phyloP scores from a whole-genome alignment of 2,113 vertebrate genomes.

The Lampris incognitus region DNA sequence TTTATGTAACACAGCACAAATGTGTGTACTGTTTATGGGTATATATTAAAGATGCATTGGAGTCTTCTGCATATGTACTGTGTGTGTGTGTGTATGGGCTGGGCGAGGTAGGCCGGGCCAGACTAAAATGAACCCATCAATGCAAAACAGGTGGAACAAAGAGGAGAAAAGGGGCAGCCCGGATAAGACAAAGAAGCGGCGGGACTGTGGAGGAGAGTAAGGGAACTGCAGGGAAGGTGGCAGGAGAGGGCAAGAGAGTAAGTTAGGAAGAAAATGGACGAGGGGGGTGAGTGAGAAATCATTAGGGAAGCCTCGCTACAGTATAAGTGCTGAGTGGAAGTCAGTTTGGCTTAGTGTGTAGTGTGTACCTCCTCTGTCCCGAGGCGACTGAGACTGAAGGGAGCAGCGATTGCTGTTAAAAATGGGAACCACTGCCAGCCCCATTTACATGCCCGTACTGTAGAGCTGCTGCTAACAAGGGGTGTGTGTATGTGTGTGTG shows the following conservation, averaged over 20 bases:
- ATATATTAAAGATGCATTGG: slow-evolving; percentile 13
- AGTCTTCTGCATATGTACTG: background rate
- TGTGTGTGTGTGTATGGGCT: slow-evolving; percentile 19
- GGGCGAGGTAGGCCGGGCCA: slow-evolving; percentile 3
- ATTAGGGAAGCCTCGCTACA: slow-evolving; percentile 50
- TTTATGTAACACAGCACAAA: slow-evolving; percentile 21
- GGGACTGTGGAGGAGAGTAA: background rate
- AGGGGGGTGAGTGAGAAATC: slow-evolving; percentile 26
- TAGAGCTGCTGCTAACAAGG: slow-evolving; percentile 44
- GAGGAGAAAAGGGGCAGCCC: background rate
- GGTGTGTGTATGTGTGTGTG: slow-evolving; percentile 36
- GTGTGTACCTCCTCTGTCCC: slow-evolving; percentile 46
- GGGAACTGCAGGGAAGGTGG: slow-evolving; percentile 14
- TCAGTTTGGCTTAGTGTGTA: slow-evolving; percentile 45
- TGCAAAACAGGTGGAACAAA: background rate
- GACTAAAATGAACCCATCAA: slow-evolving; percentile 20
- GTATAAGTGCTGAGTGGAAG: slow-evolving; percentile 55
- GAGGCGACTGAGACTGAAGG: slow-evolving; percentile 58
- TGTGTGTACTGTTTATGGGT: background rate
- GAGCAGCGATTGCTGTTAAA: slow-evolving; percentile 47
- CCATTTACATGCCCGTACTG: slow-evolving; percentile 68
- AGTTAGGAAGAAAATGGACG: slow-evolving; percentile 39
- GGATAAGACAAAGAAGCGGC: background rate
- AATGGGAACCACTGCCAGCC: slow-evolving; percentile 59
- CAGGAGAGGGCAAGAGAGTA: slow-evolving; percentile 10